Evolutionary conservation across 2,888 invertebrate species (phyloP).

Genomic region (Hartigia nigra): DNA sequence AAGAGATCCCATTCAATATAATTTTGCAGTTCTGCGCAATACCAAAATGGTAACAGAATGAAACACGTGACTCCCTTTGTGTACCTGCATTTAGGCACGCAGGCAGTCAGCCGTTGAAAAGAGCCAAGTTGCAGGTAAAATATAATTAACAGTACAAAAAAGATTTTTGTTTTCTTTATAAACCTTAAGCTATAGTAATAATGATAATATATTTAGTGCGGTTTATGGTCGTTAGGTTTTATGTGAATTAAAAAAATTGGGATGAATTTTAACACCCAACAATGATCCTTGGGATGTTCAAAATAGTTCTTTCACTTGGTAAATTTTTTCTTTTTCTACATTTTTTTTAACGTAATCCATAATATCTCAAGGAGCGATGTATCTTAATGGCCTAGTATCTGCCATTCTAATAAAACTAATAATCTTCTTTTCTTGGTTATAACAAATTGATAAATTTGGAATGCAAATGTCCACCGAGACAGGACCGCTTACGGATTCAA

Average conservation of each 20-base stretch:
- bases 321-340: background rate
- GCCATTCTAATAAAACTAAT: background rate
- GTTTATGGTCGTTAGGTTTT: too few relatives aligned
- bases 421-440: background rate
- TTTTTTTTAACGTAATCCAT: background rate
- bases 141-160: too few relatives aligned
- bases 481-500: background rate
- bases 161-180: too few relatives aligned
- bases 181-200: too few relatives aligned
- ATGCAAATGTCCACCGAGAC: background rate
- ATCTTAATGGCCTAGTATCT: background rate
- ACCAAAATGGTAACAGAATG: background rate
- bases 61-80: background rate
- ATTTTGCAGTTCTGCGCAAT: background rate
- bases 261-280: too few relatives aligned
- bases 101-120: background rate
- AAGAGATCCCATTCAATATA: background rate
- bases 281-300: background rate
- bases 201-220: too few relatives aligned
- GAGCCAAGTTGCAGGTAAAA: too few relatives aligned
- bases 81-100: background rate
- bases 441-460: background rate
- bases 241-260: too few relatives aligned
- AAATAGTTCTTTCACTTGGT: background rate
- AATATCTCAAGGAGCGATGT: too few relatives aligned